Evolutionary conservation across 1,140 invertebrate species (phyloP), one percentile per base, ranked within the genome.

Genomic region (Leptopilina clavipes): DNA sequence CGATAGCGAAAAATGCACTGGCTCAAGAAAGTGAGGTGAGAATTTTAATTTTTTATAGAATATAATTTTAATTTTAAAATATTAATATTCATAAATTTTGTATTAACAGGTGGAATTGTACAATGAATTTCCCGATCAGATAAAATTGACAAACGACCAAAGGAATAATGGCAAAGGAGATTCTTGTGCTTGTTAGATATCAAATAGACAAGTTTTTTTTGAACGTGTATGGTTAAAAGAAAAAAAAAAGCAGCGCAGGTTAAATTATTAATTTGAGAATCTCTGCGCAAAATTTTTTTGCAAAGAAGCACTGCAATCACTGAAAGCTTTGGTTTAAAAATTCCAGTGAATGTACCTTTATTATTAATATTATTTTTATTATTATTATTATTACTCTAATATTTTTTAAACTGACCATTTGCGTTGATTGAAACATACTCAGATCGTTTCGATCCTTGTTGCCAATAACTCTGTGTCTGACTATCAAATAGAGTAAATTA

Each of bases 51-150:
- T 74, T 56, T 54, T 75, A n/a, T n/a, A n/a, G n/a, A n/a, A n/a
- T n/a, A n/a, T n/a, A 31, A 31, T 31, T 31, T 31, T 31, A 31
- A 31, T 31, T 31, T 31, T n/a, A n/a, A n/a, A n/a, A n/a, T n/a
- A n/a, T n/a, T n/a, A n/a, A n/a, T n/a, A n/a, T n/a, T n/a, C n/a
- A n/a, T 40, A 73, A 45, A 70, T 74, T 9, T 74, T 44, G 0
- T 18, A 54, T 74, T 79, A 72, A 17, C 92, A 96, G 91, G 94
- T 97, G 79, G 98, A 99, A 88, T 91, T 98, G 43, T 98, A 98
- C 91, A 98, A 98, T 91, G 97, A 99, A 90, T 99, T 99, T 86
- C 98, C 98, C 18, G 97, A 98, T 91, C 96, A 98, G 92, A 98
- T 99, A 88, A 98, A 95, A 88, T 91, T 97, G 79, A 95, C 93